A percentile compares a stretch with the other conserved stretches of the same genome.
Conservation (phyloP, 2,888 invertebrate genomes). For the Tineola bisselliella region DNA sequence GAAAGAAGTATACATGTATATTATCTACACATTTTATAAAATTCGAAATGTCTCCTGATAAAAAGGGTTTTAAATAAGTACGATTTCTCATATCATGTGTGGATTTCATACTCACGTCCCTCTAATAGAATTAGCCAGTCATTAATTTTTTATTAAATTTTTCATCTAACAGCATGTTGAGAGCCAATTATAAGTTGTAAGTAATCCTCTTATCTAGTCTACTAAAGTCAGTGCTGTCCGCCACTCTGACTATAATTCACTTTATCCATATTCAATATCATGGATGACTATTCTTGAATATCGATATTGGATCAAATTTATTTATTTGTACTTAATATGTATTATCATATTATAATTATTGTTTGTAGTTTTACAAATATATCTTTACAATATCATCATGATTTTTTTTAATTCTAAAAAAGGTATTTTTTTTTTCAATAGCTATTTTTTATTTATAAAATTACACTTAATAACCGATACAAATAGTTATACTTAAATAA, state of each 20-base stretch:
- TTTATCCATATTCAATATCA: slow-evolving; percentile 67
- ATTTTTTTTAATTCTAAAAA: too few relatives aligned
- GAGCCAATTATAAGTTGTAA: slow-evolving; percentile 65
- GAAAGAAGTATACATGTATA: too few relatives aligned
- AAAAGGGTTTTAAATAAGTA: too few relatives aligned
- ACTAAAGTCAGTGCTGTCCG: slow-evolving; percentile 47
- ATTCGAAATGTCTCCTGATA: too few relatives aligned
- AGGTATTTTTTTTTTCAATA: too few relatives aligned
- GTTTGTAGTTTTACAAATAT: too few relatives aligned
- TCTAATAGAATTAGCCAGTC: background rate
- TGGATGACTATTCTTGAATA: slow-evolving; percentile 17
- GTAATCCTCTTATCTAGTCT: slow-evolving; percentile 59
- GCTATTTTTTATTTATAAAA: too few relatives aligned
- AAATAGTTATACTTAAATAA: background rate
- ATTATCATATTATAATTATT: too few relatives aligned
- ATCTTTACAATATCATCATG: too few relatives aligned
- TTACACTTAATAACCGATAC: background rate
- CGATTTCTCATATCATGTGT: background rate
- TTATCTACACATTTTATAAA: too few relatives aligned
- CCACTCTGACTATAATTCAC: slow-evolving; percentile 60
- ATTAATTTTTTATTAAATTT: background rate
- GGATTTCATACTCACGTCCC: background rate
- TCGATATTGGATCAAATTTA: background rate
- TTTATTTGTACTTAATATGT: background rate
- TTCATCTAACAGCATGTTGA: slow-evolving; percentile 47